These are phyloP conservation scores for Ceratosolen fusciceps DNA, from an alignment of 1,140 invertebrate species.

Conservation along the genomic window DNA sequence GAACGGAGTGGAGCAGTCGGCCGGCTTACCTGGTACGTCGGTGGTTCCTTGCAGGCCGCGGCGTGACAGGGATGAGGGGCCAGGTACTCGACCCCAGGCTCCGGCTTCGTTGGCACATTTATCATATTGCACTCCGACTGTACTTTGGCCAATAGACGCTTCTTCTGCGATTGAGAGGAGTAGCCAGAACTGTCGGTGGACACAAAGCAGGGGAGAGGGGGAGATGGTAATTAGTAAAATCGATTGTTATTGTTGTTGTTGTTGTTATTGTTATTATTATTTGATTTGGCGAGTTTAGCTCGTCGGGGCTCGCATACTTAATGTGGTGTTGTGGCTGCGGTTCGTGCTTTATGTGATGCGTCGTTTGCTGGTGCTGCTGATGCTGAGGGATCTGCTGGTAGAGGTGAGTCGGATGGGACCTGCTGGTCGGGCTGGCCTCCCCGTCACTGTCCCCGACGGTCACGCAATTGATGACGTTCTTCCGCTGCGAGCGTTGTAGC, in stretches of 20 bases:
- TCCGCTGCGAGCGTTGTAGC: slow-evolving; percentile 66
- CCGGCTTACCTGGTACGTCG: slow-evolving; percentile 67
- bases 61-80: slow-evolving; percentile 70
- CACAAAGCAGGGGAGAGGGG: background rate
- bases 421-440: slow-evolving; percentile 75
- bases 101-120: slow-evolving; percentile 70
- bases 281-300: too few relatives aligned
- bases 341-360: slow-evolving; percentile 73
- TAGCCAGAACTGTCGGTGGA: slow-evolving; percentile 67
- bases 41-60: slow-evolving; percentile 72
- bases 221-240: too few relatives aligned
- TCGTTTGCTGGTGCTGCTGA: slow-evolving; percentile 65
- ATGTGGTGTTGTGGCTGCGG: slow-evolving; percentile 72
- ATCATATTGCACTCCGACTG: slow-evolving; percentile 84
- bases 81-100: slow-evolving; percentile 69
- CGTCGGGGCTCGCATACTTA: slow-evolving; percentile 54
- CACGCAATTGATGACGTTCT: slow-evolving; percentile 87
- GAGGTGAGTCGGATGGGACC: slow-evolving; percentile 61
- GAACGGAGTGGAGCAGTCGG: too few relatives aligned
- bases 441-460: slow-evolving; percentile 85
- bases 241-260: too few relatives aligned
- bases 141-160: slow-evolving; percentile 87
- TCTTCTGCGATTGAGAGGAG: slow-evolving; percentile 86
- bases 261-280: too few relatives aligned
- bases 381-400: slow-evolving; percentile 67